Conservation (phyloP, 2,888 invertebrate species). For the Acrobasis repandana region DNA sequence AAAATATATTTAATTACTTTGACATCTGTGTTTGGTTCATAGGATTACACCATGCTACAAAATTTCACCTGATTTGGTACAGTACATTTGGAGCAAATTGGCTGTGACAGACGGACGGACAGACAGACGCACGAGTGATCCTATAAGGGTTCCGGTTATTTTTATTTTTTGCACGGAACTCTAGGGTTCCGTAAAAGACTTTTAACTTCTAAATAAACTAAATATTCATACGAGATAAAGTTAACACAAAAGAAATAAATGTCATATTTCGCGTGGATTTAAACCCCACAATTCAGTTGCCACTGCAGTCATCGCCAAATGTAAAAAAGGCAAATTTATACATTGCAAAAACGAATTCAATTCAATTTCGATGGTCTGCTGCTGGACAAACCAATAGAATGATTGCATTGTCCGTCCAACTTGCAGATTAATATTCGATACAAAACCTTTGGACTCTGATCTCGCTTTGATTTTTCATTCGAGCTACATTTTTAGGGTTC, state of each 20-base stretch:
- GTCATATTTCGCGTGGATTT: neutral
- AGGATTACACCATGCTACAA: too few species aligned
- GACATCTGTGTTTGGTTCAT: too few species aligned
- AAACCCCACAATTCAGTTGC: neutral
- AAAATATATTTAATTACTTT: too few species aligned
- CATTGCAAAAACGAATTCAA: neutral
- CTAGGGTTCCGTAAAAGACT: too few species aligned
- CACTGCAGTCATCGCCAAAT: neutral
- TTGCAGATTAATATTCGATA: constrained; percentile 11
- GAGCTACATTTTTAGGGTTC: neutral
- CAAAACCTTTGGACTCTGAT: neutral
- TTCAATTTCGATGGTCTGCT: constrained; percentile 8
- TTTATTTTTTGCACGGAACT: too few species aligned
- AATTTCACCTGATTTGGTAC: too few species aligned
- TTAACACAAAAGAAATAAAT: neutral
- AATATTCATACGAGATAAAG: too few species aligned
- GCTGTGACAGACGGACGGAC: too few species aligned
- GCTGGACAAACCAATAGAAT: constrained; percentile 10
- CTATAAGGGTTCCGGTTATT: too few species aligned
- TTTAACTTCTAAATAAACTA: too few species aligned
- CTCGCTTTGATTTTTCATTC: constrained; percentile 10
- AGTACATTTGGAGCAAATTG: too few species aligned
- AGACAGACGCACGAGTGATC: too few species aligned
- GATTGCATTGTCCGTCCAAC: constrained; percentile 11
- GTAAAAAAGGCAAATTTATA: constrained; percentile 5